Evolutionary conservation across 2,888 invertebrate species (phyloP).

Genomic region (Noctua fimbriata): DNA sequence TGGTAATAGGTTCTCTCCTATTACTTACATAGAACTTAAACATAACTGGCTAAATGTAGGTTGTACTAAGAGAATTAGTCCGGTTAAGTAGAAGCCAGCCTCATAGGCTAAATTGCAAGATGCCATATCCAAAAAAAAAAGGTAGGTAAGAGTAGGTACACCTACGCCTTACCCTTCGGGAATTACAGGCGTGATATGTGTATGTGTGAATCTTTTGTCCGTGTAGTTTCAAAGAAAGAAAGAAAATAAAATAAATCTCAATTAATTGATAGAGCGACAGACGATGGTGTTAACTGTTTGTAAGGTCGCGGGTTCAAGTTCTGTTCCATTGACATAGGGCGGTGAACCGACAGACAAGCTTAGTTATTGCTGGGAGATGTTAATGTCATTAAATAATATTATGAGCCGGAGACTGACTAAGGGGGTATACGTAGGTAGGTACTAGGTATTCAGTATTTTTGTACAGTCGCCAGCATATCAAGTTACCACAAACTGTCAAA

Average conservation of each 20-base stretch:
- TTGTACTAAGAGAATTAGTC: no score
- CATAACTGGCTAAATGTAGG: background rate
- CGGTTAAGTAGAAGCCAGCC: no score
- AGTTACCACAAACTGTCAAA: no score
- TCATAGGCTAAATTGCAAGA: no score
- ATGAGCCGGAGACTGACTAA: background rate
- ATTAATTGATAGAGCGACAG: conserved; percentile 57
- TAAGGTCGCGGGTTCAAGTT: conserved; percentile 61
- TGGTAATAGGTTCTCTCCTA: background rate
- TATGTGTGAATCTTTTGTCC: background rate
- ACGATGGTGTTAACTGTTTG: conserved; percentile 57
- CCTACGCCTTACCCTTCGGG: background rate
- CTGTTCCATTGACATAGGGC: conserved; percentile 48
- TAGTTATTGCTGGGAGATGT: conserved; percentile 45
- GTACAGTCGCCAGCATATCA: background rate
- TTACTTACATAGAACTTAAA: background rate
- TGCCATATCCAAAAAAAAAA: no score
- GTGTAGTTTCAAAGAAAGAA: conserved; percentile 7
- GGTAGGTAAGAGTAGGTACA: no score
- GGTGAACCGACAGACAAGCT: conserved; percentile 49
- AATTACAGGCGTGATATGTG: background rate
- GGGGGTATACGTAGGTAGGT: background rate
- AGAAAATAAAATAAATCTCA: conserved; percentile 58
- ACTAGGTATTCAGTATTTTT: background rate
- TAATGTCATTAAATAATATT: conserved; percentile 23